These are phyloP conservation scores for Buceros bicornis DNA, from an alignment of 2,797 vertebrate species.

Conservation along the genomic window DNA sequence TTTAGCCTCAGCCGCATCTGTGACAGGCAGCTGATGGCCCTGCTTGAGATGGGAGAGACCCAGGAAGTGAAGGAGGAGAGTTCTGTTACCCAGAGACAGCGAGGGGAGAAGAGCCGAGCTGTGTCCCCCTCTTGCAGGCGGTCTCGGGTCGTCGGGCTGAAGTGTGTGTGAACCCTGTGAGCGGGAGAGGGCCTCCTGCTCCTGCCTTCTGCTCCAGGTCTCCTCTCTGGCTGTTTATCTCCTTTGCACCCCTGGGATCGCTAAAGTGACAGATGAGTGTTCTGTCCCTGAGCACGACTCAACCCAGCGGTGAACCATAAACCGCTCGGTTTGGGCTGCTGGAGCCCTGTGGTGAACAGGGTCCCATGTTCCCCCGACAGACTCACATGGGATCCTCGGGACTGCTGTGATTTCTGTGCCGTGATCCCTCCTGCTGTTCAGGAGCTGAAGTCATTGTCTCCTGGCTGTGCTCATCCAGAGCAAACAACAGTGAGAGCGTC, in stretches of 20 bases:
- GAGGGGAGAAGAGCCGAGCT: neutral
- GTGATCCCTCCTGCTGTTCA: neutral
- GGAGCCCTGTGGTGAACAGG: neutral
- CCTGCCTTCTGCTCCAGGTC: neutral
- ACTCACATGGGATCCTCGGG: neutral
- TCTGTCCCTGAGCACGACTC: neutral
- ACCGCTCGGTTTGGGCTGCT: neutral
- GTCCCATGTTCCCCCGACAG: neutral
- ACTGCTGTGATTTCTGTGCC: neutral
- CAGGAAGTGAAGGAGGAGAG: neutral
- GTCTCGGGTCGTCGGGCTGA: neutral
- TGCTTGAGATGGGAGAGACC: neutral
- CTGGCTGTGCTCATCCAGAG: slow-evolving; percentile 32
- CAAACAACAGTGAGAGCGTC: neutral
- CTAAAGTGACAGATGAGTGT: neutral
- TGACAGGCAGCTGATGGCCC: neutral
- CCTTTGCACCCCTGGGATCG: neutral
- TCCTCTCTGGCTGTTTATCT: neutral
- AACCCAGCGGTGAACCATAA: neutral
- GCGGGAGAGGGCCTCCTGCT: neutral
- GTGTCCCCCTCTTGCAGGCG: neutral
- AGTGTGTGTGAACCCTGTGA: neutral
- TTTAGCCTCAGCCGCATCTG: neutral
- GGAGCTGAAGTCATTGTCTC: neutral
- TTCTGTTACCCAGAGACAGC: neutral